phyloP scores from a whole-genome alignment of 2,797 vertebrate genomes.

The Esox lucius region DNA sequence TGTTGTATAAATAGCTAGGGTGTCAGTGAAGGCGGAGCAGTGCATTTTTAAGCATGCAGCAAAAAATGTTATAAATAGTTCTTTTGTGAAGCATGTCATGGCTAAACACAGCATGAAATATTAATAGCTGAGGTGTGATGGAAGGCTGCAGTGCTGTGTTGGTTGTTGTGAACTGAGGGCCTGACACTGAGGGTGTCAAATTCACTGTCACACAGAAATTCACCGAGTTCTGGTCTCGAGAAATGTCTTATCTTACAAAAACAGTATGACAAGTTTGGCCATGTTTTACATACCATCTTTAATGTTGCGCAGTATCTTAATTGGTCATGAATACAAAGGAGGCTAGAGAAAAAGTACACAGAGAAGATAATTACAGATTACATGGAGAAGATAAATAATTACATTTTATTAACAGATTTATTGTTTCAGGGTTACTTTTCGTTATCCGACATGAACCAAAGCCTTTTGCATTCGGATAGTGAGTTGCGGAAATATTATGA shows the following conservation, averaged over 20 bases:
- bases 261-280: neutral
- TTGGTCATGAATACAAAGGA: neutral
- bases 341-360: neutral
- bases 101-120: constrained; percentile 15
- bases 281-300: neutral
- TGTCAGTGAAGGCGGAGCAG: neutral
- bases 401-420: neutral
- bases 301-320: neutral
- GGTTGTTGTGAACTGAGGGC: constrained; percentile 3
- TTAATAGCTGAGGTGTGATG: constrained; percentile 10
- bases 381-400: constrained; percentile 31
- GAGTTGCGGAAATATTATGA: constrained; percentile 12
- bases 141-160: neutral
- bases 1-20: neutral
- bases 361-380: constrained; percentile 13
- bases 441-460: neutral
- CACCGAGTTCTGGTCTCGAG: neutral
- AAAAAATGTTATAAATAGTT: constrained; percentile 7
- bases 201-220: neutral
- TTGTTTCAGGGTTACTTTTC: constrained; percentile 15
- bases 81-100: constrained; percentile 3
- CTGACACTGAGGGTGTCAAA: constrained; percentile 6
- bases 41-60: neutral
- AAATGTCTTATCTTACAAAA: neutral
- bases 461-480: neutral